Evolutionary conservation across 92 coral and sea anemone species (phyloP).

Genomic region (Phenganax subtilis): DNA sequence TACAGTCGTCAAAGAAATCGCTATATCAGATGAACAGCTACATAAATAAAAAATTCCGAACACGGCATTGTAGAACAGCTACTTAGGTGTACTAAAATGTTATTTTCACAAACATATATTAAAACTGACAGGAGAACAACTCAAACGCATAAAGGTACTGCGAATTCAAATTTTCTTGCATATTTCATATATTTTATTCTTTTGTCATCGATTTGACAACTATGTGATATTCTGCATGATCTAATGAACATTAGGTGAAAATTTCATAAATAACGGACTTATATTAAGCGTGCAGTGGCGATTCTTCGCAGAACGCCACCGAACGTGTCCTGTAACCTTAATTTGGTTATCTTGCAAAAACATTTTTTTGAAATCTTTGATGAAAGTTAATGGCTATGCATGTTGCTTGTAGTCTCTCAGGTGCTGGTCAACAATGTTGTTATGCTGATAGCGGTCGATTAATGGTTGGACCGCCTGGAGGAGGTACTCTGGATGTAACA

Average conservation of each 20-base stretch:
- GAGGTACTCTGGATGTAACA: slow-evolving; percentile 60
- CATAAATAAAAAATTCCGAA: background rate
- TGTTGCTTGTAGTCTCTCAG: slow-evolving; percentile 35
- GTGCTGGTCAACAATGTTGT: slow-evolving; percentile 74
- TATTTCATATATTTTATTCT: background rate
- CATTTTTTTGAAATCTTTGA: no score
- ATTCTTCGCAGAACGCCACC: background rate
- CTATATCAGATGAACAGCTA: background rate
- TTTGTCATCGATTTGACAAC: background rate
- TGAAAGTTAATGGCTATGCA: no score
- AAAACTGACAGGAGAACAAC: slow-evolving; percentile 1
- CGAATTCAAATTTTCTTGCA: background rate
- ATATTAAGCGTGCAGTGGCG: slow-evolving; percentile 14
- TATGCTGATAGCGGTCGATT: slow-evolving; percentile 57
- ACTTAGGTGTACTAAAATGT: background rate
- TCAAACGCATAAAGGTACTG: slow-evolving; percentile 6
- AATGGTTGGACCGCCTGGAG: slow-evolving; percentile 59
- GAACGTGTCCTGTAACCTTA: background rate
- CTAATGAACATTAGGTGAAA: background rate
- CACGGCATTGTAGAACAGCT: background rate
- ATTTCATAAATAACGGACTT: background rate
- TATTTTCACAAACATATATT: background rate
- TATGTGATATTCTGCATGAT: background rate
- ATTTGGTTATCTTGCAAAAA: no score
- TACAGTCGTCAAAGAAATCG: background rate